Base-by-base conservation (phyloP, 2,113 vertebrate species). In the Nerophis lumbriciformis region DNA sequence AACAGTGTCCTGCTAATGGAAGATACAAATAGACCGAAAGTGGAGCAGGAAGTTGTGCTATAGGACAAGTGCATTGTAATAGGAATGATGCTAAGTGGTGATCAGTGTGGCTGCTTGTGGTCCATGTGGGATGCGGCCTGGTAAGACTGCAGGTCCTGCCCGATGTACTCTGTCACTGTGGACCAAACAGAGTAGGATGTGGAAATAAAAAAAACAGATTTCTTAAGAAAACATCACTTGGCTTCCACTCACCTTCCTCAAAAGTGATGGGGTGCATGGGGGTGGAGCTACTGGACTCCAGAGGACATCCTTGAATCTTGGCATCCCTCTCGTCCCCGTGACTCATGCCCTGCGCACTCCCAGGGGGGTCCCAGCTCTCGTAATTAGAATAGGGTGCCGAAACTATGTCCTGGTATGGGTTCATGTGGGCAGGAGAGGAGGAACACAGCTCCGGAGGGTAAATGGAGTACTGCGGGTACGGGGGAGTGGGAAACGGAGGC, bases 101-200 rank as follows among this genome's bases (percentile, higher is more conserved):
- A 65, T 90, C 84, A 90, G 69, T 86, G 83, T n/a, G 84, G 84
- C 68, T 86, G 83, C 80, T 86, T 85, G 42, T 11, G 10, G 66
- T 88, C 85, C 79, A 87, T 82, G 61, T 88, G 86, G 35, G 78
- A 72, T 38, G 63, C 48, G 4, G 80, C 73, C 71, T 87, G 85
- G 77, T 87, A 90, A 1, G 85, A 85, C 71, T 85, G 82, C 78
- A 91, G 83, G 71, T 92, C 89, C 64, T 92, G 88, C 1, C 89
- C 90, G 1, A 92, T 92, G 76, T 89, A 91, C 83, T 92, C 90
- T 39, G 85, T 87, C 61, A 92, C 91, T 92, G 77, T 36, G 63
- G 65, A 44, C 44, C 5, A 19, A 44, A 35, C 19, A 57, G 63
- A 53, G 59, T 47, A 69, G 51, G 64, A 54, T 68, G 38, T 78